Evolutionary conservation across 2,888 invertebrate genomes (phyloP), one percentile per base, ranked within the genome.

Genomic region (Phasia obesa): DNA sequence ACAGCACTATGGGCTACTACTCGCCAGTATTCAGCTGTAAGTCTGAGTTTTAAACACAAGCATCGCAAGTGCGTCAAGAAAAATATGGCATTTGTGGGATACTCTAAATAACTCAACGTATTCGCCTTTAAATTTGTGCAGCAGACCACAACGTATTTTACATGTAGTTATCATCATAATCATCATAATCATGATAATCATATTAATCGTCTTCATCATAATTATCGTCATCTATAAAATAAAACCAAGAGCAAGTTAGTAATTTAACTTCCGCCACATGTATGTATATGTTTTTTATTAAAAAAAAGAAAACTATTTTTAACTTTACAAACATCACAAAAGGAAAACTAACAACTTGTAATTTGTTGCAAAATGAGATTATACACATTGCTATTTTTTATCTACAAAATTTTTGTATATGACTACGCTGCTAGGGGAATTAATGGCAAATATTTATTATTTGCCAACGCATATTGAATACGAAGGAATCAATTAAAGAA

Each of bases 251-350:
- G 65, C 71, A 47, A 81, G 23, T 51, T 25, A 17, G 57, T 71
- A 62, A 60, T 55, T 81, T 71, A 49, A 81, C 71, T 81, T 81
- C 67, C 76, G 65, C 60, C 42, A 42, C 53, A 73, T 73, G 65
- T 44, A 13, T 70, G 65, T 57, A n/a, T n/a, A n/a, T 4, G 44
- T 47, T 62, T 62, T 49, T 51, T 53, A 19, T 79, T 31, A 21
- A 35, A 31, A 65, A 31, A n/a, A 23, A 6, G n/a, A 53, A 38
- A 69, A 27, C 2, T 5, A 15, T 35, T 11, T 2, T 17, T 17
- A 13, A 35, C 35, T 23, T 42, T 23, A 42, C 23, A 38, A 23
- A 21, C 5, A 23, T 15, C 7, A 59, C 13, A 42, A 59, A 59
- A 31, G 38, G 17, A n/a, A 60, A 11, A 62, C 9, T 35, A n/a